Evolutionary conservation across 2,888 invertebrate species (phyloP).

Genomic region (Tipula helvola): DNA sequence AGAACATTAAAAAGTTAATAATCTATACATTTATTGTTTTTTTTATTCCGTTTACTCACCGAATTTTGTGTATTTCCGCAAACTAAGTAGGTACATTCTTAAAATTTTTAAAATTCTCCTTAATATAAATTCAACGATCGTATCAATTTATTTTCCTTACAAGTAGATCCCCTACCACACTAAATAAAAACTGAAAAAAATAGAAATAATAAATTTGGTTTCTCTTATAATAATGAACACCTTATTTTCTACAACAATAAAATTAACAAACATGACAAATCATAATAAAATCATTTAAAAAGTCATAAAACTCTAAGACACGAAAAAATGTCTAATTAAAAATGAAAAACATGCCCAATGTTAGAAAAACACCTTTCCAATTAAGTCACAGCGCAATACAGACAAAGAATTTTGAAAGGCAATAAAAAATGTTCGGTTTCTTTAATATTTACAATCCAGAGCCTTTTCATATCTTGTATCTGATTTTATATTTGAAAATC

Average conservation of each 20-base stretch:
- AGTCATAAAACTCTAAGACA: background rate
- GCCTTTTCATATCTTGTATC: background rate
- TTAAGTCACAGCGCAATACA: background rate
- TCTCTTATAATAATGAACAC: background rate
- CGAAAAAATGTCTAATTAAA: background rate
- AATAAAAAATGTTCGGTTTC: background rate
- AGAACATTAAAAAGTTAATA: too few species aligned
- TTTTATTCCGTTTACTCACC: too few species aligned
- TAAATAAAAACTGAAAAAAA: background rate
- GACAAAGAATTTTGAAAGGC: background rate
- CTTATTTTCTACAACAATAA: background rate
- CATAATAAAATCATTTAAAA: background rate
- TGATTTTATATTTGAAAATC: background rate
- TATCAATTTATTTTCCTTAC: background rate
- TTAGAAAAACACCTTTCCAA: background rate
- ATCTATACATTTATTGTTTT: too few species aligned
- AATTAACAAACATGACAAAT: background rate
- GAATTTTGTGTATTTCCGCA: too few species aligned
- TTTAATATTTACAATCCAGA: background rate
- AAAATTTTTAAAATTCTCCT: too few species aligned
- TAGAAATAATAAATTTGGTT: background rate
- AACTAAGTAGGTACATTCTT: too few species aligned
- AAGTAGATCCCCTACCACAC: background rate
- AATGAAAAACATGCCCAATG: background rate
- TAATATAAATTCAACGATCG: too few species aligned